Base-by-base conservation (phyloP, 2,797 vertebrate genomes). In the Manis crassicaudata region DNA sequence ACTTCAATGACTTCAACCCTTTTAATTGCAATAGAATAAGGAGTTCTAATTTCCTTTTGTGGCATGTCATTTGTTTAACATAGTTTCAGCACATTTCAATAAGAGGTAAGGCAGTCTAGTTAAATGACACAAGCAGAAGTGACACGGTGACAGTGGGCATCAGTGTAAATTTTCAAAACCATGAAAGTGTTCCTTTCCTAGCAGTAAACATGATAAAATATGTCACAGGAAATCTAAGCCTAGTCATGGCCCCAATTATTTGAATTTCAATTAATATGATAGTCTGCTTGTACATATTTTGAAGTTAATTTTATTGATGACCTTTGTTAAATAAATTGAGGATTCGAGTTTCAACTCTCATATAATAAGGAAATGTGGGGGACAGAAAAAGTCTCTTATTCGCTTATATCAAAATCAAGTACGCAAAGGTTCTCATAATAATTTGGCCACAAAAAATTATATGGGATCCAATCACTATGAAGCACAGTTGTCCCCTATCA, bases 231-330 rank as follows among this genome's bases (percentile, higher is more conserved):
- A 80, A 35, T 90, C 16, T 56, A 84, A 92, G 52, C 52, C 37
- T 92, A 79, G 17, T 3, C 11, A 65, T 52, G 12, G 40, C 56
- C 17, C 29, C 65, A 25, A 95, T 84, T 80, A 76, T 72, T 40
- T 84, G 18, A 65, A 92, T 95, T 92, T 82, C n/a, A 94, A 54
- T 70, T 68, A 90, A 77, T 76, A 10, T 70, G 32, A 88, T 72
- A 16, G 0, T 50, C 68, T 79, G 10, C 35, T 27, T 40, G 14
- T 27, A 86, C 58, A 60, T 62, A 73, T 75, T 67, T 85, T 63
- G 27, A 40, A 75, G 40, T 75, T 29, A n/a, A 52, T 62, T 90
- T 81, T 70, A 96, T 25, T 65, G 50, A 84, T 50, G 4, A 77
- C 13, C 16, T 76, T 56, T 43, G 46, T 94, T 77, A 76, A 62